These are phyloP conservation scores for Psittacula echo DNA, from an alignment of 2,797 vertebrate species.

Conservation along the genomic window DNA sequence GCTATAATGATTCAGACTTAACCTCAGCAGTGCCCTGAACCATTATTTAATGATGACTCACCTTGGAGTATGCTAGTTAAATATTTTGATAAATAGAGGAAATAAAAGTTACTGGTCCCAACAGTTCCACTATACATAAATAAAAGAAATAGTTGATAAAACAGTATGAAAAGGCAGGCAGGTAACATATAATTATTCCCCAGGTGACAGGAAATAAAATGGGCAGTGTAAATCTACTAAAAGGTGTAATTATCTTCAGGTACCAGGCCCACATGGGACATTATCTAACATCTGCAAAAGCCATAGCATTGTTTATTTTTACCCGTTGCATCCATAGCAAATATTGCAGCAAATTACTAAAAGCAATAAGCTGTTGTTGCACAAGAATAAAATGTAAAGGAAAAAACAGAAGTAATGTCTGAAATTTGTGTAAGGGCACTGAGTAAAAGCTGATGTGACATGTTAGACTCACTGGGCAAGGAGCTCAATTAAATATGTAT, in stretches of 20 bases:
- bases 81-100: slow-evolving; percentile 56
- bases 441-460: not conserved
- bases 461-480: not conserved
- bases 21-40: slow-evolving; percentile 37
- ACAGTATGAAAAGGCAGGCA: slow-evolving; percentile 8
- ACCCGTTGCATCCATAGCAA: not conserved
- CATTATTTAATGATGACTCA: slow-evolving; percentile 34
- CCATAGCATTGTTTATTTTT: not conserved
- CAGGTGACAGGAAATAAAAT: slow-evolving; percentile 27
- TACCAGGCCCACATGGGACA: not conserved
- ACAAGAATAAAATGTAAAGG: not conserved
- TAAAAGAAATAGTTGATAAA: slow-evolving; percentile 56
- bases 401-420: rapidly evolving
- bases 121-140: slow-evolving; percentile 17
- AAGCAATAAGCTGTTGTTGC: not conserved
- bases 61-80: slow-evolving; percentile 48
- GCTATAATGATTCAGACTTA: slow-evolving; percentile 63
- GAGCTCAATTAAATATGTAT: not conserved
- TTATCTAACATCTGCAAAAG: slow-evolving; percentile 8
- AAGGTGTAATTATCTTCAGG: slow-evolving; percentile 33
- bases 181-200: slow-evolving; percentile 38
- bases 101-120: slow-evolving; percentile 33
- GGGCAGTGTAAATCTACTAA: slow-evolving; percentile 21
- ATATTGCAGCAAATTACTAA: not conserved
- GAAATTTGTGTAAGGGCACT: not conserved